Percentiles rank a stretch among this genome's conserved stretches.
phyloP scores from a whole-genome alignment of 35 echinoderm and acorn worm genomes.

The Amphiura filiformis region DNA sequence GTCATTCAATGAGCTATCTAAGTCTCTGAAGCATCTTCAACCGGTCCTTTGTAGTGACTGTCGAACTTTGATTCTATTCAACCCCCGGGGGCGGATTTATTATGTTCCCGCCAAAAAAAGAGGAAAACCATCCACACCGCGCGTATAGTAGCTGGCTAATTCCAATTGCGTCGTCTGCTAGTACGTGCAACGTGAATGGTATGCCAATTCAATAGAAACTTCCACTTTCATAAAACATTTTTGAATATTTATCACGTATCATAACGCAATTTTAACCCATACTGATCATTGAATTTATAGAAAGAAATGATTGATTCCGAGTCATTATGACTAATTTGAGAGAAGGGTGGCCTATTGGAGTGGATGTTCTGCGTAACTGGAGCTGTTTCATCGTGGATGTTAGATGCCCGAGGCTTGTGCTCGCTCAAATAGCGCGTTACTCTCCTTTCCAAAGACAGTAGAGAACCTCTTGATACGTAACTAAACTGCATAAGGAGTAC shows the following conservation, averaged over 20 bases:
- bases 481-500: background rate
- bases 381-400: slow-evolving; percentile 12
- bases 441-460: background rate
- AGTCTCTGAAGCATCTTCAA: background rate
- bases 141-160: too few relatives aligned
- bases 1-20: background rate
- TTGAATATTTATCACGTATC: background rate
- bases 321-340: slow-evolving; percentile 51
- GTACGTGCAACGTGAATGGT: too few relatives aligned
- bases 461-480: slow-evolving; percentile 4
- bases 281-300: too few relatives aligned
- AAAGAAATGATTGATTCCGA: slow-evolving; percentile 22
- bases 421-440: background rate
- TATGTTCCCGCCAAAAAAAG: background rate
- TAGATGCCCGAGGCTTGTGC: background rate
- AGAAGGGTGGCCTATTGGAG: background rate
- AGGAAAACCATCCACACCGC: background rate
- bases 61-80: slow-evolving; percentile 8
- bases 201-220: too few relatives aligned
- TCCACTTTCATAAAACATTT: background rate
- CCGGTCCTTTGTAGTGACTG: background rate
- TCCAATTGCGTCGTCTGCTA: too few relatives aligned
- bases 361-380: slow-evolving; percentile 23
- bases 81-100: background rate
- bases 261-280: background rate